Base-by-base conservation (phyloP, 1,140 invertebrate genomes). In the Charaxes varanes region DNA sequence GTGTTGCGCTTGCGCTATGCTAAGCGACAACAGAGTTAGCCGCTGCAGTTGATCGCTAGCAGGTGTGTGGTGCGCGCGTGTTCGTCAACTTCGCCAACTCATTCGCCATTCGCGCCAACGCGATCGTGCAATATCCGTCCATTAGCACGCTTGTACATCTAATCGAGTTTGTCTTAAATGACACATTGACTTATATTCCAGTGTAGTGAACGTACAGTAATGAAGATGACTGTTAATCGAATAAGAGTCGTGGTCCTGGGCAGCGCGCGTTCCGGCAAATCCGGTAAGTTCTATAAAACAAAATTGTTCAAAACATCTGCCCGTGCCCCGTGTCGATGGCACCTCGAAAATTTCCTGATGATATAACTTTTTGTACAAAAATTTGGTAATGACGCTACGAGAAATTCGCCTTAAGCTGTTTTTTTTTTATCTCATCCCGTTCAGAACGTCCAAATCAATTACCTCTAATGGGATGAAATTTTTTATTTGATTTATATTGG, bases 171-270 rank as follows among this genome's bases (percentile, higher is more conserved):
- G 14, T 23, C 10, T 51, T 67, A 46, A 36, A 64, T 62, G 68
- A 58, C 35, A 55, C 42, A 59, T 62, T 61, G 37, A 51, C 37
- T 50, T 38, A 34, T 42, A n/a, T n/a, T 40, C 31, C 13, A 64
- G 74, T 73, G 62, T 35, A 65, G 74, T 78, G 72, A 52, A 41
- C 33, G 57, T 50, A 53, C 55, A 72, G 53, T 50, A 55, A 82
- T 78, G 74, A 79, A 82, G 66, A 80, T 80, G 76, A 83, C 79
- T 54, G 76, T 90, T 53, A 90, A 88, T 82, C 87, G 89, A 79
- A 90, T 91, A 79, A 86, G 88, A 70, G 89, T 91, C 56, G 90
- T 90, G 67, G 89, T 91, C 56, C 85, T 91, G 43, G 90, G 90
- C 55, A 88, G 88, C 73, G 78, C 88, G 58, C 84, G 88, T 56